Base-by-base conservation (phyloP, 2,113 vertebrate species). In the Shinisaurus crocodilurus region DNA sequence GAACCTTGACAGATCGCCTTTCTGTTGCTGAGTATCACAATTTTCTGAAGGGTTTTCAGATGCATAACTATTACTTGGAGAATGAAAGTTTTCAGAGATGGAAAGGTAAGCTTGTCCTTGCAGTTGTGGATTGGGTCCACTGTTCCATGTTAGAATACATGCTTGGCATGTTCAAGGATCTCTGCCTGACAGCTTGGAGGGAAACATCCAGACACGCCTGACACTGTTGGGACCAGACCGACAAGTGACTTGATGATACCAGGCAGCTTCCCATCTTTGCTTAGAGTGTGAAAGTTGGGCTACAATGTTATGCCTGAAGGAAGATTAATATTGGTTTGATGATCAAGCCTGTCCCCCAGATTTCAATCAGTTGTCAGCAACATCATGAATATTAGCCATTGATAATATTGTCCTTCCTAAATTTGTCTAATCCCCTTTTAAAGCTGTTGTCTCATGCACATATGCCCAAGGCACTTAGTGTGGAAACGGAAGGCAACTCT, bases 31-130 rank as follows among this genome's bases (percentile, higher is more conserved):
- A 92, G 32, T 96, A 96, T 69, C 89, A 97, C 93, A 98, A 98
- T 43, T 98, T 98, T 93, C 94, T 98, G 15, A 95, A 90, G 32
- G 98, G 97, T 5, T 96, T 98, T 88, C 97, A 98, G 91, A 91
- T 98, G 86, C 98, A 98, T 15, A 94, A 82, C 84, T 89, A 23
- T 86, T 98, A 98, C 89, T 12, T 88, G 34, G 80, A 91, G 54
- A 96, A 97, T 0, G 16, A 95, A 16, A 92, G 95, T 63, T 98
- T 98, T 93, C 92, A 94, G 3, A 94, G 9, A 6, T 98, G 98
- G 97, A 96, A 96, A 94, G 97, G 97, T 97, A 88, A 94, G 23
- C 37, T 7, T 23, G 18, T 54, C 37, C 9, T 57, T 70, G 20
- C 2, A 34, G 9, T 89, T 48, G 45, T 50, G n/a, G 57, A 82